These are phyloP conservation scores for Orius laevigatus DNA, from an alignment of 1,140 invertebrate genomes.

Conservation along the genomic window DNA sequence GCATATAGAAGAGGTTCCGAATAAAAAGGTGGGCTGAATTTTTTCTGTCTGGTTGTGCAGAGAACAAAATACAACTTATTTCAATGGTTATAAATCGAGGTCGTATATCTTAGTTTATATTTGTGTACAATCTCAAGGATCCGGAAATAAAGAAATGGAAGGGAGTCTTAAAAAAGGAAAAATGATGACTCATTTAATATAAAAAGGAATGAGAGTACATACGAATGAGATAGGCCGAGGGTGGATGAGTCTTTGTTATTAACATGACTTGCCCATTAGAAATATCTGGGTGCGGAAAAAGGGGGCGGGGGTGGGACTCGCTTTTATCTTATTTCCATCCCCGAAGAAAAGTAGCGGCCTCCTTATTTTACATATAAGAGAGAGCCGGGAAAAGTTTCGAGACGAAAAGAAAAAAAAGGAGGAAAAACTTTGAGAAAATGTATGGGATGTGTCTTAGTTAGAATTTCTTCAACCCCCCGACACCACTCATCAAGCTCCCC, in stretches of 20 bases:
- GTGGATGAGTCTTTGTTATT: slow-evolving; percentile 16
- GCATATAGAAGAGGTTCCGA: no score
- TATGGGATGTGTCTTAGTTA: slow-evolving; percentile 20
- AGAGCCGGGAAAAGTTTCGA: slow-evolving; percentile 15
- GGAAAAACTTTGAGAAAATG: slow-evolving; percentile 13
- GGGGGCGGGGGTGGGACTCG: slow-evolving; percentile 3
- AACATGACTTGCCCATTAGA: background rate
- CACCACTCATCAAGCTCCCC: slow-evolving; percentile 11
- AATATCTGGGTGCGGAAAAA: background rate
- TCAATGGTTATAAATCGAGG: no score
- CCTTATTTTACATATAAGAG: slow-evolving; percentile 3
- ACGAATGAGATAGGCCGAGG: slow-evolving; percentile 2
- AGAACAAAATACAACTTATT: no score
- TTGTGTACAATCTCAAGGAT: no score
- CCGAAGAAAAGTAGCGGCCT: no score
- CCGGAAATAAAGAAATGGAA: background rate
- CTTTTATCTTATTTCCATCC: no score
- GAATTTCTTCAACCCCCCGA: slow-evolving; percentile 19
- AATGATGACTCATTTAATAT: background rate
- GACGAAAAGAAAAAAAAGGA: slow-evolving; percentile 7
- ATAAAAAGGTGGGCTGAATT: no score
- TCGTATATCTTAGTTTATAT: no score
- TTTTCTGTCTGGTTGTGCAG: no score
- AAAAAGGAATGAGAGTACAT: no score
- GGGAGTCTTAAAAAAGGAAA: slow-evolving; percentile 8